Conservation (phyloP, 1,140 invertebrate genomes). For the Chelonus insularis region DNA sequence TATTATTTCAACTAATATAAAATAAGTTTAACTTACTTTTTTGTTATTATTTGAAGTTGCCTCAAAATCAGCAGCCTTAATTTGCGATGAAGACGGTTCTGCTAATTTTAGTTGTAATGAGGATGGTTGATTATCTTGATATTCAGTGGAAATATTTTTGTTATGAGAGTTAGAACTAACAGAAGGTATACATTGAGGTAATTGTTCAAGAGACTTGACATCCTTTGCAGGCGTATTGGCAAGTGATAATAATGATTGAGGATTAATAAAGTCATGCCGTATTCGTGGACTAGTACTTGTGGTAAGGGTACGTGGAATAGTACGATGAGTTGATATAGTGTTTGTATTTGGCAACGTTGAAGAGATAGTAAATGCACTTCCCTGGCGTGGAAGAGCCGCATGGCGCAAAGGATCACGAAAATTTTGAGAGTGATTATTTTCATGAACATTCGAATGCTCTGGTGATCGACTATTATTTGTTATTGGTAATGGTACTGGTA, state of each 20-base stretch:
- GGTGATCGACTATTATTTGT: slow-evolving; percentile 1
- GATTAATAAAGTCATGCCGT: slow-evolving; percentile 41
- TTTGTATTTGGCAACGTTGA: slow-evolving; percentile 49
- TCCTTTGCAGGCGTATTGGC: slow-evolving; percentile 38
- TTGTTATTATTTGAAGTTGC: slow-evolving; percentile 2
- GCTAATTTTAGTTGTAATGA: neutral
- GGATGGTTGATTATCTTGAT: neutral
- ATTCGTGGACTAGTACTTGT: slow-evolving; percentile 50
- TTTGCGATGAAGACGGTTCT: neutral
- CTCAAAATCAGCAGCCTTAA: neutral
- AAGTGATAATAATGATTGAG: slow-evolving; percentile 41
- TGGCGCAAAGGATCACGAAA: slow-evolving; percentile 29
- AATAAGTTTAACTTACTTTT: neutral
- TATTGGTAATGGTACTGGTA: slow-evolving; percentile 30
- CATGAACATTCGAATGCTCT: slow-evolving; percentile 3
- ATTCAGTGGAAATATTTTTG: slow-evolving; percentile 2
- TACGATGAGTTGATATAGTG: slow-evolving; percentile 50
- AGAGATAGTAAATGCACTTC: slow-evolving; percentile 54
- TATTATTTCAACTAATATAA: too few relatives aligned
- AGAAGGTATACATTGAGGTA: slow-evolving; percentile 41
- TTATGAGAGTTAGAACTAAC: slow-evolving; percentile 34
- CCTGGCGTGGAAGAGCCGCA: slow-evolving; percentile 48
- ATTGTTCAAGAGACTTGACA: slow-evolving; percentile 36
- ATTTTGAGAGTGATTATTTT: slow-evolving; percentile 4
- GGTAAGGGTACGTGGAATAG: slow-evolving; percentile 58